Evolutionary conservation across 92 coral and sea anemone species (phyloP), one percentile per base, ranked within the genome.

Genomic region (Desmophyllum pertusum): DNA sequence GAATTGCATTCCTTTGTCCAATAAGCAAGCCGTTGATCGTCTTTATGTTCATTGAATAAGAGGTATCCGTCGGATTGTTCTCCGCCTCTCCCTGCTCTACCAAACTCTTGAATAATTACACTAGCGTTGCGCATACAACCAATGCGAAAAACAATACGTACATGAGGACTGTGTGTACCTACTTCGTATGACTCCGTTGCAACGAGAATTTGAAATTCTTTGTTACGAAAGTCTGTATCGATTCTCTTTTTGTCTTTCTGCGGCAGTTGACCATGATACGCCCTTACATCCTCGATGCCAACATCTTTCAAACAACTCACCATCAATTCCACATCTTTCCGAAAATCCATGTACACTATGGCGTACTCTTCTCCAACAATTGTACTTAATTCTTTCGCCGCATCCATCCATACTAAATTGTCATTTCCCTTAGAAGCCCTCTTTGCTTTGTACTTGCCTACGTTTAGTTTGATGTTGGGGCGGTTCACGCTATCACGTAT

Each of bases 131-230:
- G n/a, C 90, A 90, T 90, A 72, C 93, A 90, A 4, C 90, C 93
- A 10, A 88, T 30, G 18, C 85, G 42, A 5, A 88, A 33, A 25
- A 88, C 59, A 27, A 51, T 68, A 62, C 87, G 57, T 0, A 90
- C 91, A 52, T 86, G 93, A 2, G 93, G 93, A 43, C 81, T 81
- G 70, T 90, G 93, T 11, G 90, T 81, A 1, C 90, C 90, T 18
- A 89, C 84, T 48, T 89, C 87, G 36, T 76, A 89, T 7, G 93
- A 80, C 42, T 89, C 89, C 1, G 92, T 89, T 30, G 93, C 93
- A 1, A 85, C 87, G 5, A 89, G 48, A 5, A 86, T 61, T 63
- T 86, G 93, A 41, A 90, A 81, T 27, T 81, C 80, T 83, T 87
- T 70, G 17, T 48, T 43, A 52, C 79, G 38, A 65, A 86, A 90